phyloP scores from a whole-genome alignment of 2,888 invertebrate species.

The Melikaiella ostensackeni region DNA sequence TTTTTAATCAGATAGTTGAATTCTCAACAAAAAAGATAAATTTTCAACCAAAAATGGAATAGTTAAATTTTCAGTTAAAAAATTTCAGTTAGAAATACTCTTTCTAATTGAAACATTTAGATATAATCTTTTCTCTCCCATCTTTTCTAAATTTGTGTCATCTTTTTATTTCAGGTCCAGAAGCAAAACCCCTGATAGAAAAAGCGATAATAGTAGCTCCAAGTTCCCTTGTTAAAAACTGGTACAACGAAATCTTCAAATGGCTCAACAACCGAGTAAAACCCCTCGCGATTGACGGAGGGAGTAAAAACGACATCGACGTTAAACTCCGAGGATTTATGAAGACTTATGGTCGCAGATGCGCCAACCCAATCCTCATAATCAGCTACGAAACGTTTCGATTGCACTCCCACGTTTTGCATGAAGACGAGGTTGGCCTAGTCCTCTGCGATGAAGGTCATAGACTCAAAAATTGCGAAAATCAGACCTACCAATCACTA shows the following conservation, averaged over 20 bases:
- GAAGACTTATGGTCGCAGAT: slow-evolving; percentile 86
- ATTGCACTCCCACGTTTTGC: slow-evolving; percentile 92
- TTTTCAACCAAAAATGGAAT: too few species aligned
- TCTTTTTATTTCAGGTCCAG: slow-evolving; percentile 82
- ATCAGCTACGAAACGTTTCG: slow-evolving; percentile 99
- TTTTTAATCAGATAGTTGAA: too few species aligned
- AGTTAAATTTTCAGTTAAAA: too few species aligned
- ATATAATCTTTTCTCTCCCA: too few species aligned
- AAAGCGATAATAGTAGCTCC: slow-evolving; percentile 98
- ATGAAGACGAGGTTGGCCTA: slow-evolving; percentile 94
- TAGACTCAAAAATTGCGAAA: slow-evolving; percentile 97
- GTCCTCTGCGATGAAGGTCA: slow-evolving; percentile 99
- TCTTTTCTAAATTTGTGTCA: not conserved
- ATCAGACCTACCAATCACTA: slow-evolving; percentile 96
- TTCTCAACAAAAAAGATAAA: too few species aligned
- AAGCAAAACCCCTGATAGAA: slow-evolving; percentile 91
- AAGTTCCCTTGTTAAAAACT: slow-evolving; percentile 98
- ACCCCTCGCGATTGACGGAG: slow-evolving; percentile 91
- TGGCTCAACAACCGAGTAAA: slow-evolving; percentile 93
- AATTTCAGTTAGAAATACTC: too few species aligned
- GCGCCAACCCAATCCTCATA: slow-evolving; percentile 94
- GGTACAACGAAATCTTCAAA: slow-evolving; percentile 98
- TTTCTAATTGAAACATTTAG: too few species aligned
- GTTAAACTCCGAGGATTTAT: slow-evolving; percentile 89
- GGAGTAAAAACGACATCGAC: slow-evolving; percentile 91